A percentile compares a stretch with the other conserved stretches of the same genome.
phyloP scores from a whole-genome alignment of 2,888 invertebrate species.

The Noctua comes region DNA sequence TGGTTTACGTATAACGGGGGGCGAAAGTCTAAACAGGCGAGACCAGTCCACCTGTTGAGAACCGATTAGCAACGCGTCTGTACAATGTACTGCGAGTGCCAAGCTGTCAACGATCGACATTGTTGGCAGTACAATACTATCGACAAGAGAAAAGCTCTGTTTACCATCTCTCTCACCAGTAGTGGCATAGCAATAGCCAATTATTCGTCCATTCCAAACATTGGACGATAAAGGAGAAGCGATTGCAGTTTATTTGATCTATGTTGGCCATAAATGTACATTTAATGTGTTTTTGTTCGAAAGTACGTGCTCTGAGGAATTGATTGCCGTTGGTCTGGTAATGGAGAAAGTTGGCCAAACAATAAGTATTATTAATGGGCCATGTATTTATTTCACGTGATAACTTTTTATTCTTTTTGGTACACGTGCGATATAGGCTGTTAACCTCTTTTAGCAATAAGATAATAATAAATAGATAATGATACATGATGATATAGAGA shows the following conservation, averaged over 20 bases:
- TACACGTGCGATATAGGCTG: conserved; percentile 7
- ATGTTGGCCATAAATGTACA: conserved; percentile 71
- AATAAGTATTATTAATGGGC: conserved; percentile 57
- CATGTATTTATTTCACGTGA: conserved; percentile 51
- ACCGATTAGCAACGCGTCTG: conserved; percentile 47
- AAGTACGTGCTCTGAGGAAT: conserved; percentile 68
- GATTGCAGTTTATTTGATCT: conserved; percentile 70
- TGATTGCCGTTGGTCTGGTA: conserved; percentile 53
- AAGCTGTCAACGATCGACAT: conserved; percentile 61
- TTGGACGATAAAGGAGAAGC: conserved; percentile 55
- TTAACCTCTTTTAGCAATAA: conserved; percentile 20
- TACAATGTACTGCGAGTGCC: conserved; percentile 58
- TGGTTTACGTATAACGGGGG: not conserved
- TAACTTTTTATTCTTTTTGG: conserved; percentile 35
- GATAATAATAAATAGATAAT: no score
- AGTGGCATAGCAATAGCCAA: conserved; percentile 36
- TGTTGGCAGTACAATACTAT: conserved; percentile 26
- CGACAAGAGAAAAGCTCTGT: conserved; percentile 25
- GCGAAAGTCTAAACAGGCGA: conserved; percentile 11
- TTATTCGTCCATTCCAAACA: conserved; percentile 41
- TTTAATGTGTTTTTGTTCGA: conserved; percentile 73
- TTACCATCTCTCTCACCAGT: conserved; percentile 25
- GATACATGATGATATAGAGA: no score
- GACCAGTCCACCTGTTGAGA: conserved; percentile 41
- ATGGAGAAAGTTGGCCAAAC: conserved; percentile 62